phyloP scores from a whole-genome alignment of 2,888 invertebrate genomes.

The Erebia epiphron region DNA sequence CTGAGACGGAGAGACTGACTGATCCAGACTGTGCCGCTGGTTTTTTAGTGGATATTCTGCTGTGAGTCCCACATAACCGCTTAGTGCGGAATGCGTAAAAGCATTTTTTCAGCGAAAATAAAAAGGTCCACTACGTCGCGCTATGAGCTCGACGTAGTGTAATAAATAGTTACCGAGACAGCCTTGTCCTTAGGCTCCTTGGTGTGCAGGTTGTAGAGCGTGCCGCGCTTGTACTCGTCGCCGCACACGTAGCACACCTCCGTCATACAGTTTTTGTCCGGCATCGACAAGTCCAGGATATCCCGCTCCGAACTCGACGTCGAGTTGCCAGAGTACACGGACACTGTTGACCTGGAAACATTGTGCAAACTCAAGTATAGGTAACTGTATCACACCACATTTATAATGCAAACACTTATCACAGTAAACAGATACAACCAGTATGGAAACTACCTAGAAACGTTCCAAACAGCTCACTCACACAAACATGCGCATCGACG shows the following conservation, averaged over 20 bases:
- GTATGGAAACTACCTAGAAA: no score
- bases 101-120: constrained; percentile 85
- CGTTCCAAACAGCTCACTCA: no score
- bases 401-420: no score
- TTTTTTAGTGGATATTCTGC: no score
- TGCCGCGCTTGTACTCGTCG: constrained; percentile 92
- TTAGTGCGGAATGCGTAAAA: no score
- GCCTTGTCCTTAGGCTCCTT: constrained; percentile 82
- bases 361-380: not conserved
- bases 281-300: constrained; percentile 95
- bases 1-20: no score
- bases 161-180: constrained; percentile 52
- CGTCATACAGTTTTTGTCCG: constrained; percentile 94
- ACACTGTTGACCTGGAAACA: constrained; percentile 72
- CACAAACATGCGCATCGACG: no score
- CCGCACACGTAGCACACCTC: constrained; percentile 96
- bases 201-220: constrained; percentile 87
- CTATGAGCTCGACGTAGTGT: constrained; percentile 84
- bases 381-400: no score
- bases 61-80: no score
- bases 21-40: no score
- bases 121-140: constrained; percentile 91
- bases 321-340: constrained; percentile 79
- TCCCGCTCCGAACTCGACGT: constrained; percentile 88
- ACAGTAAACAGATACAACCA: no score